A percentile compares a stretch with the other conserved stretches of the same genome.
Conservation (phyloP, 1,140 invertebrate species). For the Magallana angulata region DNA sequence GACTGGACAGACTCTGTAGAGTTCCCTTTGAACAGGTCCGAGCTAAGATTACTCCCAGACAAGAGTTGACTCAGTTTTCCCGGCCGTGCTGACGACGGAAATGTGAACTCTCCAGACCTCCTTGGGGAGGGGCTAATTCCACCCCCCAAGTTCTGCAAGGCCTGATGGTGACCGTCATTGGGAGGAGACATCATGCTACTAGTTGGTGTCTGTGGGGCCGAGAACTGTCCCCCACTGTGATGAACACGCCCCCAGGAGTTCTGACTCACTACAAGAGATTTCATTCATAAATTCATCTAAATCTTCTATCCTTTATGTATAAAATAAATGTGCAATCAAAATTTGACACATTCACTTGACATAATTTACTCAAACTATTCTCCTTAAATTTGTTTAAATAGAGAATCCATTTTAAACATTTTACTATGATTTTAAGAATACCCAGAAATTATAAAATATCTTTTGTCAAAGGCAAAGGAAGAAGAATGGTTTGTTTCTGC, state of each 20-base stretch:
- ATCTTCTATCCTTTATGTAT: too few relatives aligned
- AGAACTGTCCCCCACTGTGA: slow-evolving; percentile 40
- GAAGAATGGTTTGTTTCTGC: too few relatives aligned
- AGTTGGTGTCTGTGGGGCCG: slow-evolving; percentile 40
- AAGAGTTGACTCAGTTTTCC: slow-evolving; percentile 71
- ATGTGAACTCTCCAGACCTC: slow-evolving; percentile 31
- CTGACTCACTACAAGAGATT: slow-evolving; percentile 36
- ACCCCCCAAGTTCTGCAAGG: slow-evolving; percentile 53
- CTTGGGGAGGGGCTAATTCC: slow-evolving; percentile 6
- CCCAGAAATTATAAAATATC: too few relatives aligned
- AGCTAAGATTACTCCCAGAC: neutral
- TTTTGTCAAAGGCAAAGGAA: too few relatives aligned
- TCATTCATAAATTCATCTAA: too few relatives aligned
- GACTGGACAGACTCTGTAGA: slow-evolving; percentile 28
- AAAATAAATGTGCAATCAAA: too few relatives aligned
- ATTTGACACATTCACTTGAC: too few relatives aligned
- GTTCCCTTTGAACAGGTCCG: neutral
- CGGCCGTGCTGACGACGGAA: slow-evolving; percentile 45
- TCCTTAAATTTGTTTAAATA: too few relatives aligned
- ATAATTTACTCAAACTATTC: too few relatives aligned
- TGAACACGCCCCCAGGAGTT: slow-evolving; percentile 51
- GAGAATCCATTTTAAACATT: too few relatives aligned
- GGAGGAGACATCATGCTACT: slow-evolving; percentile 47
- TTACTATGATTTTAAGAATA: too few relatives aligned
- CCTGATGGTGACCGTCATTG: slow-evolving; percentile 56